A percentile compares a stretch with the other conserved stretches of the same genome.
Evolutionary conservation across 2,888 invertebrate genomes (phyloP).

Genomic region (Leucania comma): DNA sequence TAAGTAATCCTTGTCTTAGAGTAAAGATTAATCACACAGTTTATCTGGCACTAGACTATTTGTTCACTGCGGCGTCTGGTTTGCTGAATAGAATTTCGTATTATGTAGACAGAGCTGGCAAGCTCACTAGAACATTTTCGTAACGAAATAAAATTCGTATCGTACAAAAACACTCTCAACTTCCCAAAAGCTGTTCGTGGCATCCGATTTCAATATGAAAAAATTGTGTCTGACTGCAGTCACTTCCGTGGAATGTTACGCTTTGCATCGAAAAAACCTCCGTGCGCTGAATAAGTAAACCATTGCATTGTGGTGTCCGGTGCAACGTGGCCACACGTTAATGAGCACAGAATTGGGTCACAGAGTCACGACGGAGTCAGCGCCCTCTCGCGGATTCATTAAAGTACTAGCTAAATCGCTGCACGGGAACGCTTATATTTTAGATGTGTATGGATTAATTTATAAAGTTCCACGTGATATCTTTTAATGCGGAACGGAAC

Average conservation of each 20-base stretch:
- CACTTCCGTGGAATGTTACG: slow-evolving; percentile 53
- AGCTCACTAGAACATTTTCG: not conserved
- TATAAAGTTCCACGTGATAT: slow-evolving; percentile 37
- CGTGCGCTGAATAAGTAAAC: slow-evolving; percentile 79
- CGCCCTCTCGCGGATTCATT: slow-evolving; percentile 66
- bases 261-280: slow-evolving; percentile 65
- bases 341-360: slow-evolving; percentile 83
- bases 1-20: slow-evolving; percentile 33
- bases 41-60: slow-evolving; percentile 41
- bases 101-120: slow-evolving; percentile 1
- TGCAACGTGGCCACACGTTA: slow-evolving; percentile 83
- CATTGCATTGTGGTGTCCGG: slow-evolving; percentile 79
- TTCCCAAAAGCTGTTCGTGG: slow-evolving; percentile 25
- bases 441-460: slow-evolving; percentile 51
- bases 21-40: slow-evolving; percentile 45
- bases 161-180: slow-evolving; percentile 8
- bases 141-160: not conserved
- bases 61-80: slow-evolving; percentile 17
- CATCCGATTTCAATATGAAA: slow-evolving; percentile 56
- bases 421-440: slow-evolving; percentile 54
- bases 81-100: slow-evolving; percentile 8
- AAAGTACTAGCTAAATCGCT: slow-evolving; percentile 60
- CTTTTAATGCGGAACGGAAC: slow-evolving; percentile 27
- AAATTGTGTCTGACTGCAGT: slow-evolving; percentile 58
- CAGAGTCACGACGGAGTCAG: slow-evolving; percentile 68